Percentiles rank a stretch among this genome's conserved stretches.
These are phyloP conservation scores for Tanypteryx hageni DNA, from an alignment of 2,888 invertebrate genomes.

Conservation along the genomic window DNA sequence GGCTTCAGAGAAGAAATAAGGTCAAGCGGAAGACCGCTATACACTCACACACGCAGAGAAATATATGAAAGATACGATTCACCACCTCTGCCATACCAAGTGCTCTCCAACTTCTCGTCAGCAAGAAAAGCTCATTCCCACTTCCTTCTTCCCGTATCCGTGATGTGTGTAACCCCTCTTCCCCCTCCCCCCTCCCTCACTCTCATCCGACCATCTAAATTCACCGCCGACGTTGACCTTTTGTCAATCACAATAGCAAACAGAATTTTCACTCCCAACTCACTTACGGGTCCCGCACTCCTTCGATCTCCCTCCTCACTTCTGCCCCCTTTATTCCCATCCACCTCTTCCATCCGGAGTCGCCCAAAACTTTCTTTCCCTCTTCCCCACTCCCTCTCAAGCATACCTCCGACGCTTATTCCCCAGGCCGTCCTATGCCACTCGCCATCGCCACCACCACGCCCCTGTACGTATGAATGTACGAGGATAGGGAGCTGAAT, in stretches of 20 bases:
- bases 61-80: too few relatives aligned
- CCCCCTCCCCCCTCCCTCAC: neutral
- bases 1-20: too few relatives aligned
- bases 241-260: slow-evolving; percentile 29
- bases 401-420: neutral
- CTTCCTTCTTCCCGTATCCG: neutral
- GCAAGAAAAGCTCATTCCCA: slow-evolving; percentile 4
- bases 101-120: neutral
- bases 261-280: slow-evolving; percentile 7
- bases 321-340: too few relatives aligned
- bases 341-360: too few relatives aligned
- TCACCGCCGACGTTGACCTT: neutral
- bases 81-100: too few relatives aligned
- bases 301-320: neutral
- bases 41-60: too few relatives aligned
- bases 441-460: too few relatives aligned
- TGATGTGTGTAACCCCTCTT: too few relatives aligned
- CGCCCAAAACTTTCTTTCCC: too few relatives aligned
- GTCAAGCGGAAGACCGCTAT: too few relatives aligned
- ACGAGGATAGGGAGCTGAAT: neutral
- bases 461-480: neutral
- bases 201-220: slow-evolving; percentile 25
- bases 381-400: too few relatives aligned
- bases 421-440: too few relatives aligned
- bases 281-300: slow-evolving; percentile 5